These are phyloP conservation scores for Mactromeris polynyma DNA, from an alignment of 2,888 invertebrate species.

Conservation along the genomic window DNA sequence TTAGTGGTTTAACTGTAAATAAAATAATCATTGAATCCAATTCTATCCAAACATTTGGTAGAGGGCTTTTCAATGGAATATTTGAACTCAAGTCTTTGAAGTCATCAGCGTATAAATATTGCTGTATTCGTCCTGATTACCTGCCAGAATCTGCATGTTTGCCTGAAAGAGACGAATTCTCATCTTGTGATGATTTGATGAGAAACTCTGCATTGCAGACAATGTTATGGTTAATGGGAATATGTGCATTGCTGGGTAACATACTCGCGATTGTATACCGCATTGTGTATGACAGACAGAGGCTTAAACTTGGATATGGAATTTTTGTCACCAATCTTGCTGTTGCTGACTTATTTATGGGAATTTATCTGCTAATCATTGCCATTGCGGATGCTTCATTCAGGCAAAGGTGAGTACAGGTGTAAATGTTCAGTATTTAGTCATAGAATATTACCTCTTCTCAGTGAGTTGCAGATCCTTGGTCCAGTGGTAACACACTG, in stretches of 20 bases:
- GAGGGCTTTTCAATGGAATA: constrained; percentile 56
- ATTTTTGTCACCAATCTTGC: constrained; percentile 70
- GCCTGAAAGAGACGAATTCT: constrained; percentile 71
- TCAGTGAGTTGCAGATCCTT: too few relatives aligned
- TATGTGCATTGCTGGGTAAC: constrained; percentile 67
- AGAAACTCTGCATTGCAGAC: constrained; percentile 59
- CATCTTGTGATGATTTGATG: constrained; percentile 77
- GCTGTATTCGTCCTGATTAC: constrained; percentile 58
- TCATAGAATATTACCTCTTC: too few relatives aligned
- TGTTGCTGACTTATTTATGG: constrained; percentile 75
- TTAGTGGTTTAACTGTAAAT: constrained; percentile 4
- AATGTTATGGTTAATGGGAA: constrained; percentile 71
- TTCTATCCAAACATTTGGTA: constrained; percentile 50
- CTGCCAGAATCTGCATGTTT: constrained; percentile 55
- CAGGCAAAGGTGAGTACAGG: constrained; percentile 22
- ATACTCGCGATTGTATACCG: constrained; percentile 59
- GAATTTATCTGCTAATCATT: constrained; percentile 71
- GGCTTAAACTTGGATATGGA: constrained; percentile 55
- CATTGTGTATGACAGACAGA: constrained; percentile 71
- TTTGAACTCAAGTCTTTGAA: constrained; percentile 25
- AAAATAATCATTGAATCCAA: constrained; percentile 56
- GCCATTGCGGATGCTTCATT: constrained; percentile 70
- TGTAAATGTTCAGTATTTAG: too few relatives aligned
- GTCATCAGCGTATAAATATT: constrained; percentile 57
- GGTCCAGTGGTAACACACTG: too few relatives aligned